Base-by-base conservation (phyloP, 1,140 invertebrate species). In the Pachyrhynchus sulphureomaculatus region DNA sequence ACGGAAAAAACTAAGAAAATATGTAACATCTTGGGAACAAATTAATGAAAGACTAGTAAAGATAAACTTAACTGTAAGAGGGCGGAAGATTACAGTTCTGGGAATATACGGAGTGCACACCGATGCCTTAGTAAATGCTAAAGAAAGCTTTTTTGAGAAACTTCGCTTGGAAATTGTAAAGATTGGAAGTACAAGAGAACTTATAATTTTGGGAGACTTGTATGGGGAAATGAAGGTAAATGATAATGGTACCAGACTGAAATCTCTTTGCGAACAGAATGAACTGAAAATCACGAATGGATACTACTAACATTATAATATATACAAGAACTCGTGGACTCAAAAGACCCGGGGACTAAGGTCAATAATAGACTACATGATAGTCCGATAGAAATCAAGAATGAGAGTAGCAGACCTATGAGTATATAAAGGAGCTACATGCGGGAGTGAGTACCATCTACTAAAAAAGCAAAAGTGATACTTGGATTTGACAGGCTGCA, bases 41-140 rank as follows among this genome's bases (percentile, higher is more conserved):
- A n/a, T n/a, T n/a, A n/a, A n/a, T n/a, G n/a, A n/a, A 41, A 13
- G 4, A 13, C 13, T 13, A 5, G 13, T 41, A 6, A 5, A 6
- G 18, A 13, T 20, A 5, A 13, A 20, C 39, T 5, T 12, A 26
- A 24, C 24, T 18, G 4, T 26, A 9, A 29, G 47, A 29, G n/a
- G n/a, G n/a, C n/a, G n/a, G n/a, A n/a, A n/a, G n/a, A n/a, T n/a
- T n/a, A 29, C 2, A 6, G 18, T 58, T 20, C n/a, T 47, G 13
- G 24, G 45, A 49, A 26, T 58, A 32, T 58, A 58, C 32, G 55
- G 24, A 34, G 32, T 58, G 34, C n/a, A n/a, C n/a, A 58, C 49
- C 21, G 55, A 58, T 12, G 52, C 37, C 52, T 20, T 8, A 4
- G 26, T 55, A 15, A 29, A 4, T 8, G 15, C 17, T 18, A 55